A percentile compares a stretch with the other conserved stretches of the same genome.
Evolutionary conservation across 2,797 vertebrate species (phyloP).

Genomic region (Melanotaenia nigrans): DNA sequence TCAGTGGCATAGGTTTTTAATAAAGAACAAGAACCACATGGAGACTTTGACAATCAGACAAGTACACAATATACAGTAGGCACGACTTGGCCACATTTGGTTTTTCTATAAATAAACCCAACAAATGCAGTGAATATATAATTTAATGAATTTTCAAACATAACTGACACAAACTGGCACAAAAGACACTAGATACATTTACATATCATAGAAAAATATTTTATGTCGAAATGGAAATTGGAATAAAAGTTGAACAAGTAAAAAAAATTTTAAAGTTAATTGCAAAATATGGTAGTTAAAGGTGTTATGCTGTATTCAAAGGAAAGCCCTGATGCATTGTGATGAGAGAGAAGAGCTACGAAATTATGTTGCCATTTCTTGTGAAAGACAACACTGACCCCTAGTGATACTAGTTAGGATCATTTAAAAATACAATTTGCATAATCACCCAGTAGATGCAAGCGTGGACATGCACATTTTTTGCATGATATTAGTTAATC

Average conservation of each 20-base stretch:
- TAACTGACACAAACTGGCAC: background rate
- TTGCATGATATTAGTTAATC: constrained; percentile 4
- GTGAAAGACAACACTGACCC: constrained; percentile 80
- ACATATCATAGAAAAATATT: constrained; percentile 3
- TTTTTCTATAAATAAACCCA: constrained; percentile 33
- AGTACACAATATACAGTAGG: constrained; percentile 26
- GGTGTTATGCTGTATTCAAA: constrained; percentile 28
- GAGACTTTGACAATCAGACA: constrained; percentile 41
- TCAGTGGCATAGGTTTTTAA: constrained; percentile 57
- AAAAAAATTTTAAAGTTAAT: constrained; percentile 20
- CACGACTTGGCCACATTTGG: constrained; percentile 24
- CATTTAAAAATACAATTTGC: constrained; percentile 22
- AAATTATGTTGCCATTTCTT: constrained; percentile 29
- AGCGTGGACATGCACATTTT: constrained; percentile 15
- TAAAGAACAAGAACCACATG: constrained; percentile 53
- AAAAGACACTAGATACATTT: constrained; percentile 9
- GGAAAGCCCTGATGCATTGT: constrained; percentile 33
- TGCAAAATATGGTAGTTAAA: constrained; percentile 29
- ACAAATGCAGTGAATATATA: constrained; percentile 6
- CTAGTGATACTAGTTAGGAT: constrained; percentile 62
- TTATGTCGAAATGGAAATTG: constrained; percentile 5
- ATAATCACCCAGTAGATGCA: constrained; percentile 14
- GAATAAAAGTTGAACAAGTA: constrained; percentile 27
- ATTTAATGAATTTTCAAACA: constrained; percentile 7
- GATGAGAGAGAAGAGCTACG: constrained; percentile 22